phyloP scores from a whole-genome alignment of 2,888 invertebrate species.

The Nephrotoma flavescens region DNA sequence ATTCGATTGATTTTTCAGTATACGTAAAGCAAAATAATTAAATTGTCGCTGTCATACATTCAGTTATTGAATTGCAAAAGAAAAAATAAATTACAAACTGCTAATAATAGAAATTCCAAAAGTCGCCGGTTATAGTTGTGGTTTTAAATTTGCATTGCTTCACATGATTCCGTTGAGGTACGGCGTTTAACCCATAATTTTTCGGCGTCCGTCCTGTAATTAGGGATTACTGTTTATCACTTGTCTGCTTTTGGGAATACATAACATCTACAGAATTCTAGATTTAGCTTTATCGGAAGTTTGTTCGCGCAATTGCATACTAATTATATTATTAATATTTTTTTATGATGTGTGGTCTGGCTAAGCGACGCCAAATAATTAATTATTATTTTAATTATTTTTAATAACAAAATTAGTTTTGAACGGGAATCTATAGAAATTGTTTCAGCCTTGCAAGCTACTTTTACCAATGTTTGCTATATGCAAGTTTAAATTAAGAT shows the following conservation, averaged over 20 bases:
- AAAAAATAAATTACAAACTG: background rate
- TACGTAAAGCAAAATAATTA: background rate
- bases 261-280: no score
- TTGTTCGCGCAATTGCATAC: background rate
- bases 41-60: background rate
- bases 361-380: background rate
- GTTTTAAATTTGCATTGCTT: background rate
- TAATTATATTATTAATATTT: background rate
- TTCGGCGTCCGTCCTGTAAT: no score
- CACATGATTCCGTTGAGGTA: no score
- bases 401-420: background rate
- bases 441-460: background rate
- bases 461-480: background rate
- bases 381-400: background rate
- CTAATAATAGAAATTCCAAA: background rate
- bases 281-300: background rate
- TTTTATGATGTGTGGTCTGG: background rate
- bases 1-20: background rate
- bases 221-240: no score
- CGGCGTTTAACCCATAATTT: no score
- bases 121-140: background rate
- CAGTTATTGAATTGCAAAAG: background rate
- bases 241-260: no score
- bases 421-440: background rate
- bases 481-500: no score